Conservation (phyloP, 2,113 vertebrate species). For the Lophochroa leadbeateri region DNA sequence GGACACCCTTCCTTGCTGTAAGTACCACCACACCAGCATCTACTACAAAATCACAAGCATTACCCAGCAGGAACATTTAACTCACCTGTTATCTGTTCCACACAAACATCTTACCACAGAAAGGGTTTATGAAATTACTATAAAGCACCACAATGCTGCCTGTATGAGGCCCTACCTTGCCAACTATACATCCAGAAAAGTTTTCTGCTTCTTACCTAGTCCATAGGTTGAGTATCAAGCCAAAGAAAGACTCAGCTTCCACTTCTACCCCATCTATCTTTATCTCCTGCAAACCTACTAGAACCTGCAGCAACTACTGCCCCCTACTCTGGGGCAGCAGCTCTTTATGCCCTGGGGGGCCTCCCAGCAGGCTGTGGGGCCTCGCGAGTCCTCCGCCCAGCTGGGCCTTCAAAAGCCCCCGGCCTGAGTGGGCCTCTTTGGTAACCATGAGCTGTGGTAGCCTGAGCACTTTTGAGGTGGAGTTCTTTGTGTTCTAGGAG, state of each 20-base stretch:
- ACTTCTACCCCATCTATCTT: neutral
- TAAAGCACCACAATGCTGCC: neutral
- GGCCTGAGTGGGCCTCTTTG: neutral
- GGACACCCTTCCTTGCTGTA: neutral
- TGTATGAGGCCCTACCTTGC: neutral
- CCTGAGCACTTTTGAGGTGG: rapidly evolving
- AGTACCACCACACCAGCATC: rapidly evolving
- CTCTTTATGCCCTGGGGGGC: rapidly evolving
- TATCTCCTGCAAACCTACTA: rapidly evolving
- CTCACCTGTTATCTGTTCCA: rapidly evolving
- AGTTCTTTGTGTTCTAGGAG: neutral
- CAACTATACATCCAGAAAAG: rapidly evolving
- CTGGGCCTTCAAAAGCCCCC: neutral
- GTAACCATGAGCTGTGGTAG: rapidly evolving
- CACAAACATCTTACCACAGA: rapidly evolving
- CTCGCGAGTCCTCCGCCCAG: neutral
- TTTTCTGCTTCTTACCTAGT: rapidly evolving
- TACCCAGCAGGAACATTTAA: neutral
- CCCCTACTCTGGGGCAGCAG: rapidly evolving
- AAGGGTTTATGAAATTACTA: rapidly evolving
- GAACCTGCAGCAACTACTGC: neutral
- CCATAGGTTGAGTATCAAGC: rapidly evolving
- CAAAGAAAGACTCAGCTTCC: too few relatives aligned
- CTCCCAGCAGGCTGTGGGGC: neutral
- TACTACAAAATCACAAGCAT: rapidly evolving